phyloP scores from a whole-genome alignment of 2,113 vertebrate species.

The Clarias gariepinus region DNA sequence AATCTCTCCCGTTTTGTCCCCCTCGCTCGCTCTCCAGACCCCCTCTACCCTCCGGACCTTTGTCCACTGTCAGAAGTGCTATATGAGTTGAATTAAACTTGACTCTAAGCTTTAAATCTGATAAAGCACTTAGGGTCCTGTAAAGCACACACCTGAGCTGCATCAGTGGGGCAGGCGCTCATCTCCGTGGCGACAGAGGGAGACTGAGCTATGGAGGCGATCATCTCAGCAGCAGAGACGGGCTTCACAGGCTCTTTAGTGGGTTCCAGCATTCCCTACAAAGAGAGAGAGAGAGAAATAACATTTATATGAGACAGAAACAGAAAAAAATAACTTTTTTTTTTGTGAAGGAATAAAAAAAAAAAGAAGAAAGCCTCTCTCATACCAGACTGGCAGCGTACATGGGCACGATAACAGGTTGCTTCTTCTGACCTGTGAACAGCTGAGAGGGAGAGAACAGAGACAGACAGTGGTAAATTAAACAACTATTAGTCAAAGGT shows the following conservation, averaged over 20 bases:
- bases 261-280: slow-evolving; percentile 96
- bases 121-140: no score
- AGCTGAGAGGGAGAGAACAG: slow-evolving; percentile 70
- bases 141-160: slow-evolving; percentile 77
- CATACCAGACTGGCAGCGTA: slow-evolving; percentile 94
- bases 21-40: no score
- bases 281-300: not conserved
- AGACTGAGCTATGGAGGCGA: slow-evolving; percentile 91
- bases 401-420: slow-evolving; percentile 97
- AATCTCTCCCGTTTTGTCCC: no score
- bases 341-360: not conserved
- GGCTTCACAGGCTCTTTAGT: slow-evolving; percentile 97
- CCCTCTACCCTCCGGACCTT: no score
- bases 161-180: slow-evolving; percentile 79
- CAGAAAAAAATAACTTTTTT: not conserved
- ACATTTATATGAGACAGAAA: not conserved
- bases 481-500: not conserved
- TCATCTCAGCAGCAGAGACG: slow-evolving; percentile 96
- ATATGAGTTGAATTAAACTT: no score
- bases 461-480: not conserved
- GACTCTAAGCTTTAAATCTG: not conserved
- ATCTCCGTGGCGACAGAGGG: slow-evolving; percentile 78
- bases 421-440: slow-evolving; percentile 98
- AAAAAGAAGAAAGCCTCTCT: slow-evolving; percentile 58
- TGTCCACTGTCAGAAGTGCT: no score